These are phyloP conservation scores for Hirtodrosophila trivittata DNA, from an alignment of 2,888 invertebrate species.

Conservation along the genomic window DNA sequence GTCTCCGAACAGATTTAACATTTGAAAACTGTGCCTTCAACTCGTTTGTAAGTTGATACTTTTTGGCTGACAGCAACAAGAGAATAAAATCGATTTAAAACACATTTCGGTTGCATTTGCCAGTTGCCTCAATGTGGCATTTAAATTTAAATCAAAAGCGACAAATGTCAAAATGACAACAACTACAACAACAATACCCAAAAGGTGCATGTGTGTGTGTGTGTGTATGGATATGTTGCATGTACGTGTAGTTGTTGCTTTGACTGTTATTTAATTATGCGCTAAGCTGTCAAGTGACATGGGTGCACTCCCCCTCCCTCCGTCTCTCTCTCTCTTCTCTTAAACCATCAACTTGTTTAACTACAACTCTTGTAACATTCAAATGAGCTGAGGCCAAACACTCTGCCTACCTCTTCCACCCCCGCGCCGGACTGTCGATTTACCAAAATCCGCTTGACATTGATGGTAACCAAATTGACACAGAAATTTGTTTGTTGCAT, in stretches of 20 bases:
- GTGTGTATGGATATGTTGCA: slow-evolving; percentile 12
- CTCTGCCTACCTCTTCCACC: slow-evolving; percentile 16
- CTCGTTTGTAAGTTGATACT: slow-evolving; percentile 52
- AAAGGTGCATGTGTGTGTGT: slow-evolving; percentile 23
- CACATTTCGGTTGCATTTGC: slow-evolving; percentile 56
- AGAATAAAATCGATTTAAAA: slow-evolving; percentile 59
- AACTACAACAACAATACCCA: slow-evolving; percentile 11
- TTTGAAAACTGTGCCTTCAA: slow-evolving; percentile 11
- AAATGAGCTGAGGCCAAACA: slow-evolving; percentile 31
- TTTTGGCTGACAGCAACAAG: slow-evolving; percentile 35
- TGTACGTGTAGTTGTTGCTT: slow-evolving; percentile 17
- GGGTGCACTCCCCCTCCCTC: slow-evolving; percentile 51
- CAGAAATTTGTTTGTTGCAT: slow-evolving; percentile 56
- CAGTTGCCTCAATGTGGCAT: slow-evolving; percentile 47
- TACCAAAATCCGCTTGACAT: slow-evolving; percentile 62
- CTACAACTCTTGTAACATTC: slow-evolving; percentile 52
- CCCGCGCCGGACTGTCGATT: slow-evolving; percentile 33
- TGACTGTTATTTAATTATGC: slow-evolving; percentile 72
- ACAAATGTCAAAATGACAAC: slow-evolving; percentile 55
- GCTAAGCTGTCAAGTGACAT: slow-evolving; percentile 76
- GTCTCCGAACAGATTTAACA: slow-evolving; percentile 11
- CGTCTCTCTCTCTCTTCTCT: neutral
- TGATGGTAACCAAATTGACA: slow-evolving; percentile 74
- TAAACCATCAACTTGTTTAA: slow-evolving; percentile 2
- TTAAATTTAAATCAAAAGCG: slow-evolving; percentile 48